Evolutionary conservation across 2,797 vertebrate genomes (phyloP).

Genomic region (Falco naumanni): DNA sequence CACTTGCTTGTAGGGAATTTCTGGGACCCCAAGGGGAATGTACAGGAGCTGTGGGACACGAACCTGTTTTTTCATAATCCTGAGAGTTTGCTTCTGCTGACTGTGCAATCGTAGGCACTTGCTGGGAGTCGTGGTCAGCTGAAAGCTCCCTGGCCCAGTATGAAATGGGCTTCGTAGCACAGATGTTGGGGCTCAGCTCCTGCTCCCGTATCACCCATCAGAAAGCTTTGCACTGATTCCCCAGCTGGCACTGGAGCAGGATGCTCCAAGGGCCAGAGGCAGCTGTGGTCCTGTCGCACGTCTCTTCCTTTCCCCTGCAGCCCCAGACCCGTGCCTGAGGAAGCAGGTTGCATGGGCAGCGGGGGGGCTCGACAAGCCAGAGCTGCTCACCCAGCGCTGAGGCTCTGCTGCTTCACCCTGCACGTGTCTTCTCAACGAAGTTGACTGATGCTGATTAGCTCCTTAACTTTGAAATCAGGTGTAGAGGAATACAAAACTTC

Average conservation of each 20-base stretch:
- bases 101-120: not conserved
- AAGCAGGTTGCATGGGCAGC: rapidly evolving
- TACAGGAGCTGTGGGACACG: not conserved
- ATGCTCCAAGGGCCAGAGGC: not conserved
- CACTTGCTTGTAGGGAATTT: not conserved
- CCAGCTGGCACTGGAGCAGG: not conserved
- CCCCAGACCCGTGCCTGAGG: not conserved
- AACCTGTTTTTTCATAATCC: not conserved
- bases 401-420: not conserved
- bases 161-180: not conserved
- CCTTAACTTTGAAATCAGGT: not conserved
- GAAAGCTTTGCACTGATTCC: not conserved
- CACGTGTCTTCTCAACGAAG: rapidly evolving
- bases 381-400: not conserved
- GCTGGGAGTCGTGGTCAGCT: not conserved
- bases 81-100: not conserved
- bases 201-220: not conserved
- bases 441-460: rapidly evolving
- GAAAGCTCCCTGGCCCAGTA: not conserved
- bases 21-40: not conserved
- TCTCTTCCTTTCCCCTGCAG: not conserved
- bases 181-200: not conserved
- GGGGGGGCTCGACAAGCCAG: not conserved
- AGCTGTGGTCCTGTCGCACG: not conserved
- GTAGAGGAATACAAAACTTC: not conserved